These are phyloP conservation scores for Standfussiana lucernea DNA, from an alignment of 2,888 invertebrate species.

Conservation along the genomic window DNA sequence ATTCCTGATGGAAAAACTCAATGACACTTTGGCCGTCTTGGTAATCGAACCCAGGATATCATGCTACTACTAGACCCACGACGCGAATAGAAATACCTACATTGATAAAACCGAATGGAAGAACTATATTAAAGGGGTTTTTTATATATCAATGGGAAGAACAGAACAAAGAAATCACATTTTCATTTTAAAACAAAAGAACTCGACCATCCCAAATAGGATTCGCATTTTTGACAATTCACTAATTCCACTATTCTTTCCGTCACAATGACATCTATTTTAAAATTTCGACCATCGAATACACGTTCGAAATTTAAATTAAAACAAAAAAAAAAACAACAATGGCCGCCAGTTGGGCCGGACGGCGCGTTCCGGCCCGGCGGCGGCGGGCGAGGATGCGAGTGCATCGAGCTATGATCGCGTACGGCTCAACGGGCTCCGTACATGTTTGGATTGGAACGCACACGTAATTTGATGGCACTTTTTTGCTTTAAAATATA, in stretches of 20 bases:
- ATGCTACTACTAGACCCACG: neutral
- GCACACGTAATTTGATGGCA: slow-evolving; percentile 55
- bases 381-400: slow-evolving; percentile 75
- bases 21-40: neutral
- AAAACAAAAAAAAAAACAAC: slow-evolving; percentile 61
- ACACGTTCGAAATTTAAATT: slow-evolving; percentile 67
- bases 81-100: neutral
- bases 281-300: slow-evolving; percentile 63
- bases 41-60: neutral
- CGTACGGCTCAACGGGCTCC: slow-evolving; percentile 60
- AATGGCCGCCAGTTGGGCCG: slow-evolving; percentile 71
- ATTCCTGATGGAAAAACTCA: neutral
- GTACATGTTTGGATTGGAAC: slow-evolving; percentile 55
- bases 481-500: slow-evolving; percentile 43
- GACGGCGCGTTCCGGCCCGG: slow-evolving; percentile 76
- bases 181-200: slow-evolving; percentile 33
- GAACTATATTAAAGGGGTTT: too few relatives aligned
- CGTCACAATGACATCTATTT: slow-evolving; percentile 54
- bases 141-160: too few relatives aligned
- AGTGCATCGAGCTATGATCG: slow-evolving; percentile 75
- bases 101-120: neutral
- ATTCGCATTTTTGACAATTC: slow-evolving; percentile 35
- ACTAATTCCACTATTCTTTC: slow-evolving; percentile 52
- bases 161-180: neutral
- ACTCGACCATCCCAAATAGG: slow-evolving; percentile 18